phyloP scores from a whole-genome alignment of 2,888 invertebrate genomes.

The Platycheirus albimanus region DNA sequence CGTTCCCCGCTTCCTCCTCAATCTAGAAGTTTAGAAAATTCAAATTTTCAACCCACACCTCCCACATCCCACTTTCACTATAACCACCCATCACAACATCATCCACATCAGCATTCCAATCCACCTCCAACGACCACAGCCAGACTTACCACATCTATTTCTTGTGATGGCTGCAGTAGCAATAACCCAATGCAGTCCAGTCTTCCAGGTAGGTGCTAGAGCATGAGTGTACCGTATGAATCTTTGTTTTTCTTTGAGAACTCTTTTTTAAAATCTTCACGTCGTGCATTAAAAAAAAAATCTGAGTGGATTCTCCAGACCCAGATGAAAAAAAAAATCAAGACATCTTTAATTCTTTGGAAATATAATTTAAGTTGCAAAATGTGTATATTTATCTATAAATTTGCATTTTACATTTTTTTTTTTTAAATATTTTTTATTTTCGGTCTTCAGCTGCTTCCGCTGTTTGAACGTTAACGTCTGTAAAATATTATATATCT shows the following conservation, averaged over 20 bases:
- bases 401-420: conserved; percentile 13
- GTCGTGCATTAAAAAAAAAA: conserved; percentile 45
- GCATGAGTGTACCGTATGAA: conserved; percentile 78
- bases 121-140: conserved; percentile 53
- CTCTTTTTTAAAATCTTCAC: conserved; percentile 49
- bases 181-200: conserved; percentile 76
- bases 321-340: background rate
- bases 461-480: conserved; percentile 23
- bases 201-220: conserved; percentile 82
- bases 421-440: background rate
- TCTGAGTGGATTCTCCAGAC: conserved; percentile 42
- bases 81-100: conserved; percentile 66
- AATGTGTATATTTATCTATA: background rate
- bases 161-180: conserved; percentile 79
- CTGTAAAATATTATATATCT: conserved; percentile 18
- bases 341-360: conserved; percentile 14
- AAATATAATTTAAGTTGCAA: conserved; percentile 6
- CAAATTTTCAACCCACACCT: conserved; percentile 67
- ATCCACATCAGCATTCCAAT: conserved; percentile 64
- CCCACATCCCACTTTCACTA: conserved; percentile 62
- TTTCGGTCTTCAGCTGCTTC: conserved; percentile 37
- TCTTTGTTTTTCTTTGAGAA: background rate
- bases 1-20: conserved; percentile 54
- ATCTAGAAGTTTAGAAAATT: conserved; percentile 45
- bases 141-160: conserved; percentile 77